Evolutionary conservation across 2,797 vertebrate species (phyloP), one percentile per base, ranked within the genome.

Genomic region (Rhabdophis nuchalis): DNA sequence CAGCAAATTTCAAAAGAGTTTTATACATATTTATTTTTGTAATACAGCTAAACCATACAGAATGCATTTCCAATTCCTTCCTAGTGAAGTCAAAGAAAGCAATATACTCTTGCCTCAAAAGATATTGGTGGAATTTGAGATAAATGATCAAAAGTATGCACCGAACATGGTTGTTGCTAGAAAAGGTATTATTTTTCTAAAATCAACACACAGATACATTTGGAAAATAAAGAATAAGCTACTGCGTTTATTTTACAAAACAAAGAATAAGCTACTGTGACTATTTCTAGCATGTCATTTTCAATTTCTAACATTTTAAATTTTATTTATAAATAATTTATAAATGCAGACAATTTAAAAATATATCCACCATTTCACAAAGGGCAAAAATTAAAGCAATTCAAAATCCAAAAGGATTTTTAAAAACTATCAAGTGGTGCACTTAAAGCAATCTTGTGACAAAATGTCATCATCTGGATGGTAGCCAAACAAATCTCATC

Each of bases 1-100:
- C 36, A 95, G 61, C 46, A 94, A 60, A 87, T 92, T 93, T 94
- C 53, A 92, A 54, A 1, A 5, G 3, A 90, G 89, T 95, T 91
- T 86, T 14, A 77, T 46, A 32, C 77, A 85, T 18, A 7, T 91
- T 95, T 93, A 6, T 12, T 89, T 94, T 95, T 85, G 20, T 77
- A 60, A 91, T 2, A 32, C 60, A 92, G 29, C 87, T 32, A 5
- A 12, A 14, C 52, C 46, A 90, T 87, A 90, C 90, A 94, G 4
- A 3, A 82, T 36, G 29, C 53, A n/a, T 89, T 50, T 92, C 13
- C 91, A 92, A 89, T 60, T 82, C 12, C 46, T 58, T 27, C 36
- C 29, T 54, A 58, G 9, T n/a, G 29, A 54, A 6, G 32, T n/a
- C 29, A 29, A 64, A 91, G 23, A 20, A 56, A 85, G 5, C 27